Conservation (phyloP, 2,113 vertebrate species). For the Albula goreensis region DNA sequence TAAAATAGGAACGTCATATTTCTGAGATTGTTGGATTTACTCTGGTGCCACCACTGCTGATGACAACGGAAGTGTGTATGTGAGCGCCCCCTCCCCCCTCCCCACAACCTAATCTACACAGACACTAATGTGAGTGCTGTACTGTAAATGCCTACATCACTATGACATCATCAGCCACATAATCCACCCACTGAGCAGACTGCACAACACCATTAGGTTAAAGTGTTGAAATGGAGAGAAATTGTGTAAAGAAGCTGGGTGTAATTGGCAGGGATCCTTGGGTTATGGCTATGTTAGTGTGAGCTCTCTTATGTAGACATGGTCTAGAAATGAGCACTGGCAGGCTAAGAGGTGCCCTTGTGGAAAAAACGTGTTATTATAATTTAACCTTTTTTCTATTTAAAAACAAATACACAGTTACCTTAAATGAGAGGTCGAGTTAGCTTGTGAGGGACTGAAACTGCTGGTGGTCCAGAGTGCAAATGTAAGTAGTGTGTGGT, state of each 20-base stretch:
- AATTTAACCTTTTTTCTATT: no score
- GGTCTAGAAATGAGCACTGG: neutral
- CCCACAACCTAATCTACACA: neutral
- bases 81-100: neutral
- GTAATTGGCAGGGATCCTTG: no score
- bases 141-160: neutral
- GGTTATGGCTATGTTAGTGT: neutral
- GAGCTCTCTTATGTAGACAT: neutral
- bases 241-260: no score
- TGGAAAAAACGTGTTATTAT: no score
- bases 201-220: neutral
- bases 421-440: no score
- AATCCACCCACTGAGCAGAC: neutral
- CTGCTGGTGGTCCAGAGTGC: no score
- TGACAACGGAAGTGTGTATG: neutral
- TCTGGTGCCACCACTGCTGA: neutral
- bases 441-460: no score
- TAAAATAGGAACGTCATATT: neutral
- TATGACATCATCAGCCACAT: neutral
- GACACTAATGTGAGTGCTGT: neutral
- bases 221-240: no score
- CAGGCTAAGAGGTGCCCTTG: neutral
- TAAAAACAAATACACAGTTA: no score
- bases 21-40: neutral
- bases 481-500: no score